Conservation (phyloP, 2,113 vertebrate genomes). For the Phycodurus eques region DNA sequence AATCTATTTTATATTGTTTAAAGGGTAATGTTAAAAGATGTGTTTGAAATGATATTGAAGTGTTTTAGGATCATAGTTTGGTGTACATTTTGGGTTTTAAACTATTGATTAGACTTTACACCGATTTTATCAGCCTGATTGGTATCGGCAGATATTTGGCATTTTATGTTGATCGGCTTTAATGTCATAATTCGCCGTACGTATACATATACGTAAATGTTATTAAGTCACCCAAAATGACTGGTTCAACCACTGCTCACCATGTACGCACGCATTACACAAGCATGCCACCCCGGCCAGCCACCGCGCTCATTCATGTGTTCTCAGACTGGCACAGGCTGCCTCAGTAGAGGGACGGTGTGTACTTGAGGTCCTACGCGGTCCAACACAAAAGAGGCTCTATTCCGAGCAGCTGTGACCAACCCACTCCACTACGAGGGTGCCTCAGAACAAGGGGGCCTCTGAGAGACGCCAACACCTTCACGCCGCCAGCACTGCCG, state of each 20-base stretch:
- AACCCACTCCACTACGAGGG: slow-evolving; percentile 32
- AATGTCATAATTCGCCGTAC: no score
- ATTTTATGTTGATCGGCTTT: no score
- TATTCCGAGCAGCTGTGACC: slow-evolving; percentile 55
- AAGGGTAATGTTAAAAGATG: no score
- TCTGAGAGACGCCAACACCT: slow-evolving; percentile 49
- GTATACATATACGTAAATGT: no score
- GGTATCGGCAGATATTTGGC: no score
- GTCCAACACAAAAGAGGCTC: slow-evolving; percentile 62
- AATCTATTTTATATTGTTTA: no score
- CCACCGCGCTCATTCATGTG: slow-evolving; percentile 59
- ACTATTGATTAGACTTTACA: no score
- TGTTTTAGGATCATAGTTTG: no score
- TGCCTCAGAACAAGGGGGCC: slow-evolving; percentile 40
- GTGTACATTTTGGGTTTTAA: no score
- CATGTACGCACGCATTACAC: slow-evolving; percentile 16
- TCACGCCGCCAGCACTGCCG: slow-evolving; percentile 33
- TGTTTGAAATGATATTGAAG: no score
- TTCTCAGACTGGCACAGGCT: slow-evolving; percentile 70
- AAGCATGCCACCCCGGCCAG: slow-evolving; percentile 3
- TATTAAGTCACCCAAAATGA: no score
- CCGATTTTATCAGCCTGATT: no score
- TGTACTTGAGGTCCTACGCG: slow-evolving; percentile 42
- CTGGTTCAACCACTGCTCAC: not conserved
- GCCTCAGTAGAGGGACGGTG: slow-evolving; percentile 61